Evolutionary conservation across 2,888 invertebrate genomes (phyloP), one percentile per base, ranked within the genome.

Genomic region (Heliothis peltigera): DNA sequence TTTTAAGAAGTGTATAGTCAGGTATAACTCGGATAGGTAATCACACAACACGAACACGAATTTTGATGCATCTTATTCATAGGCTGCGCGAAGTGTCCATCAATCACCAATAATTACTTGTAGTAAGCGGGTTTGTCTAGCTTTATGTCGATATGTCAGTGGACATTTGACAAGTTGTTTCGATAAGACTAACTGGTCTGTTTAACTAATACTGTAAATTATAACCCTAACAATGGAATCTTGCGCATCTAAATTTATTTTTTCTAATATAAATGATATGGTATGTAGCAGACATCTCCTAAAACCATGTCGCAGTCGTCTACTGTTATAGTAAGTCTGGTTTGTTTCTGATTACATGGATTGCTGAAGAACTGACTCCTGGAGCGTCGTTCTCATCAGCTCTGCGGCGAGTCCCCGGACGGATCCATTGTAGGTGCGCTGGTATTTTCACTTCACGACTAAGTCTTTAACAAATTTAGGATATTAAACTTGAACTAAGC

Each of bases 381-480:
- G 89, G 77, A 87, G 84, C 85, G 80, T 82, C 75, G 84, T 72
- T 81, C 81, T 84, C 85, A 85, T 84, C 80, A 70, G 87, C 85
- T 80, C 86, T 80, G 88, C 88, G 83, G 78, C 83, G 81, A 83
- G 86, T 91, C 91, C 87, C 87, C 85, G 73, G 83, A 82, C 80
- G 80, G 83, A 84, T 87, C 86, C 89, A 87, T 78, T 84, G 86
- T 81, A 83, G 78, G 77, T 77, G 84, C 83, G 85, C 84, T 79
- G 84, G 77, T 81, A 79, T 75, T 65, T 71, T 81, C 87, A 88
- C 84, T 84, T 84, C 86, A 85, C 81, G 84, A 82, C 84, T 83
- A 79, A 61, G 80, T 89, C 89, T 91, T 89, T 89, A 75, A 90
- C 89, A 92, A 84, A 90, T 86, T 82, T 80, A 91, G 92, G 92